Percentiles rank a stretch among this genome's conserved stretches.
Conservation (phyloP, 2,888 invertebrate genomes). For the Protodeltote pygarga region DNA sequence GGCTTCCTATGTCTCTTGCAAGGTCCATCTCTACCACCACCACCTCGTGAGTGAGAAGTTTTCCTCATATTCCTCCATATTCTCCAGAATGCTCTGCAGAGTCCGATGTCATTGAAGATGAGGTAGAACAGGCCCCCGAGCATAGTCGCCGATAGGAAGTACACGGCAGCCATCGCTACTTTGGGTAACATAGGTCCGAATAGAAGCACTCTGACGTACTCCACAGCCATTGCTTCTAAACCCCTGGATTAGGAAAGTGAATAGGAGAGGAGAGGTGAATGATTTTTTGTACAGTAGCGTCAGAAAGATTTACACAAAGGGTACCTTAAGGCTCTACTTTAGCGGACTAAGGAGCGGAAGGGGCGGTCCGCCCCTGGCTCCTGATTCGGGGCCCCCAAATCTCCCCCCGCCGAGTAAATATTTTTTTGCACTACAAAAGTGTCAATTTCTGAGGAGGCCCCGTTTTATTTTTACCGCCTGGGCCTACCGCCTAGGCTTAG, state of each 20-base stretch:
- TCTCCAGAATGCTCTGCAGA: slow-evolving; percentile 89
- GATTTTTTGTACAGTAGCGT: background rate
- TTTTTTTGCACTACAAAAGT: no score
- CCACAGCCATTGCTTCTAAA: slow-evolving; percentile 91
- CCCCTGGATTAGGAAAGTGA: slow-evolving; percentile 87
- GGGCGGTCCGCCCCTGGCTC: no score
- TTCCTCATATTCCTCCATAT: slow-evolving; percentile 88
- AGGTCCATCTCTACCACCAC: no score
- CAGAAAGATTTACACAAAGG: no score
- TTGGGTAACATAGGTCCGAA: slow-evolving; percentile 91
- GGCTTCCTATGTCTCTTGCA: background rate
- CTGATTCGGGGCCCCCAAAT: no score
- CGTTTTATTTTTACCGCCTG: no score
- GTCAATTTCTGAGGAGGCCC: no score
- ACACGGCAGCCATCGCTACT: slow-evolving; percentile 88
- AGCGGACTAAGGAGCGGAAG: no score
- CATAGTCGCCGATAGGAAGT: slow-evolving; percentile 88
- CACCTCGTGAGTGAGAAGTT: no score
- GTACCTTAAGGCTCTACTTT: no score
- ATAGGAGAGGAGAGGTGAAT: background rate
- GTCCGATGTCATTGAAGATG: slow-evolving; percentile 92
- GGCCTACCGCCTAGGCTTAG: no score
- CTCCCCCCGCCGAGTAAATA: no score
- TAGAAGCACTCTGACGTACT: slow-evolving; percentile 91
- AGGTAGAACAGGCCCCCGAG: slow-evolving; percentile 93